Conservation (phyloP, 1,140 invertebrate species). For the Conus betulinus region DNA sequence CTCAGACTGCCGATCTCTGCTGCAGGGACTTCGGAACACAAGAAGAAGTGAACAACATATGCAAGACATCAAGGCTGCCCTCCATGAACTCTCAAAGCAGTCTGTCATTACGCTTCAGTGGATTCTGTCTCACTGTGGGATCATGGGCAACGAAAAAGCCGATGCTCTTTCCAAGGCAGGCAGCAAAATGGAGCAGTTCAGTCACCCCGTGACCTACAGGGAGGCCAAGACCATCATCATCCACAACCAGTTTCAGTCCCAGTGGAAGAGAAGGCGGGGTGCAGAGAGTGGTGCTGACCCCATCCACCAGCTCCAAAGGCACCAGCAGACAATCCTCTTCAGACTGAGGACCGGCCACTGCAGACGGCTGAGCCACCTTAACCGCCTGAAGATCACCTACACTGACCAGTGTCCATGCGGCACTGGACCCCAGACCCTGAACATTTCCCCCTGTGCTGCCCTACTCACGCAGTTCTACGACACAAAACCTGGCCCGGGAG, state of each 20-base stretch:
- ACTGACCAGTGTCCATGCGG: slow-evolving; percentile 9
- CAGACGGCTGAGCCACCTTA: slow-evolving; percentile 10
- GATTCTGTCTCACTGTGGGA: slow-evolving; percentile 2
- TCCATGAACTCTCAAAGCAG: slow-evolving; percentile 10
- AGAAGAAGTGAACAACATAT: background rate
- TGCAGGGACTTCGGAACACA: slow-evolving; percentile 10
- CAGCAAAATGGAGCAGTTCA: slow-evolving; percentile 16
- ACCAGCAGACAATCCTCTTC: slow-evolving; percentile 23
- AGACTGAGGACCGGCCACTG: background rate
- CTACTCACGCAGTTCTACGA: background rate
- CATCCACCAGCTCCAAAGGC: background rate
- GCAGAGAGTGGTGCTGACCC: slow-evolving; percentile 6
- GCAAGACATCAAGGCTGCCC: background rate
- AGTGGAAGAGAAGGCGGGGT: slow-evolving; percentile 15
- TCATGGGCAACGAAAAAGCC: background rate
- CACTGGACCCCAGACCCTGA: background rate
- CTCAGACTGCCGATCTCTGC: slow-evolving; percentile 1
- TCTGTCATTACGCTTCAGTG: slow-evolving; percentile 6
- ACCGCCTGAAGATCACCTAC: background rate
- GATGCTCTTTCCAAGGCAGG: background rate
- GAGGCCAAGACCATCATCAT: slow-evolving; percentile 7
- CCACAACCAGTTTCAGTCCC: slow-evolving; percentile 1
- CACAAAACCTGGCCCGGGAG: background rate
- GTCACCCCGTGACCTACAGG: slow-evolving; percentile 6
- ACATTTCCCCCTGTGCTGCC: background rate